Percentiles rank a stretch among this genome's conserved stretches.
Evolutionary conservation across 1,140 invertebrate genomes (phyloP).

Genomic region (Drosophila sturtevanti): DNA sequence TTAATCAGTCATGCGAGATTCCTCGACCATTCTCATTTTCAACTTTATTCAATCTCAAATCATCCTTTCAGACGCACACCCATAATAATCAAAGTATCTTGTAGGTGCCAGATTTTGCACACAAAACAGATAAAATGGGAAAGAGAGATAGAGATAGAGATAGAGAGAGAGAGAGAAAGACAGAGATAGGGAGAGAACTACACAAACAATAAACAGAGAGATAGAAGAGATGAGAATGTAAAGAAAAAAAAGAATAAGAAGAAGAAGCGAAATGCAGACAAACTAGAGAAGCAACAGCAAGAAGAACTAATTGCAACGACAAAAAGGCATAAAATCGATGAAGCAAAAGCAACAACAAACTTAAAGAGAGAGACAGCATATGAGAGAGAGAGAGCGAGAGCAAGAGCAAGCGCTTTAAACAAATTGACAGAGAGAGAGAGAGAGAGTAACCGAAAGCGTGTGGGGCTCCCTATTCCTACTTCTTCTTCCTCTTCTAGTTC

Average conservation of each 20-base stretch:
- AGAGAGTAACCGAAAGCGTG: conserved; percentile 35
- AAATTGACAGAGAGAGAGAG: conserved; percentile 46
- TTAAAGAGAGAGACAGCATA: conserved; percentile 39
- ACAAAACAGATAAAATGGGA: conserved; percentile 27
- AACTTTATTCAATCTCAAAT: background rate
- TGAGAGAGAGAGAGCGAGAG: conserved; percentile 24
- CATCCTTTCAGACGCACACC: conserved; percentile 9
- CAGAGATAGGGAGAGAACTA: background rate
- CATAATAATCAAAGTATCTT: conserved; percentile 48
- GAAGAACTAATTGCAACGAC: conserved; percentile 79
- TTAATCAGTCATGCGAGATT: background rate
- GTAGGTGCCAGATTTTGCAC: conserved; percentile 48
- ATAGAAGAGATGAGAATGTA: background rate
- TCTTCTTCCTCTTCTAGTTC: conserved; percentile 15
- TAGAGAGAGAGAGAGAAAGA: background rate
- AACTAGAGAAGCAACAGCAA: conserved; percentile 55
- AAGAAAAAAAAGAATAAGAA: conserved; percentile 31
- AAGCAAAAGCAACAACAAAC: conserved; percentile 63
- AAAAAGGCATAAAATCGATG: conserved; percentile 76
- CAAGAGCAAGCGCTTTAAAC: conserved; percentile 46
- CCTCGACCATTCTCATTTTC: background rate
- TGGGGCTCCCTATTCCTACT: conserved; percentile 28
- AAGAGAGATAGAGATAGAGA: background rate
- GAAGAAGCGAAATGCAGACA: conserved; percentile 52
- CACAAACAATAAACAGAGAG: conserved; percentile 40